Conservation (phyloP, 2,888 invertebrate genomes). For the Trissolcus brochymenae region DNA sequence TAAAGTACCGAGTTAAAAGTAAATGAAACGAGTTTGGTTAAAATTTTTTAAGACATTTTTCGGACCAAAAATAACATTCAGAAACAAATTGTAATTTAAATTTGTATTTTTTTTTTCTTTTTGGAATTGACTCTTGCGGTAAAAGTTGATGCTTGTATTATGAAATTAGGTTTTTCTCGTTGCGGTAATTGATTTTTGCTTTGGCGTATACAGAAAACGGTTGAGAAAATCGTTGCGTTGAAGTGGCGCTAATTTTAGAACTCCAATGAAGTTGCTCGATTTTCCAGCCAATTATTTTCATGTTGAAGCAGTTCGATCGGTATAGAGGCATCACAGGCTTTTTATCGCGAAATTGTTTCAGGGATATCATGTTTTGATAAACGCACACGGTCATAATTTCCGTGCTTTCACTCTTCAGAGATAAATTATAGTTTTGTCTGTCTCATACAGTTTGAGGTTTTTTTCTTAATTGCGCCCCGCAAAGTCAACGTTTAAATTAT, state of each 20-base stretch:
- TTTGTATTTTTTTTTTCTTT: too few species aligned
- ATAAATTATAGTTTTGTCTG: constrained; percentile 8
- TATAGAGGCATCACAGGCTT: background rate
- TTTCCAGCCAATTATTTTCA: constrained; percentile 19
- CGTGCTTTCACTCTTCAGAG: constrained; percentile 24
- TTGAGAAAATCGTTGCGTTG: background rate
- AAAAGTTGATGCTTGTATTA: background rate
- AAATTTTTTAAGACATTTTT: too few species aligned
- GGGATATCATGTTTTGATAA: constrained; percentile 8
- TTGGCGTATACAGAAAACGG: background rate
- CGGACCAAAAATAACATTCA: too few species aligned
- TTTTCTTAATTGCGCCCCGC: constrained; percentile 2
- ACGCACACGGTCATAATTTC: constrained; percentile 8
- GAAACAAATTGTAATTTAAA: too few species aligned
- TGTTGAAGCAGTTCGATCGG: constrained; percentile 18
- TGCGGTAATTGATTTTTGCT: background rate
- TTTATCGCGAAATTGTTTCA: too few species aligned
- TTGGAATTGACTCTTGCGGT: background rate
- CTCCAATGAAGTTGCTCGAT: background rate
- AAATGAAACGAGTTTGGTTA: too few species aligned
- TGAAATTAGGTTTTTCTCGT: background rate
- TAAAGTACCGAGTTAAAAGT: too few species aligned
- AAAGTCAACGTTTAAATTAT: constrained; percentile 3
- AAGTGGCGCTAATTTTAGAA: background rate
- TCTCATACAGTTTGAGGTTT: constrained; percentile 3